Conservation (phyloP, 2,888 invertebrate genomes). For the Colostygia pectinataria region DNA sequence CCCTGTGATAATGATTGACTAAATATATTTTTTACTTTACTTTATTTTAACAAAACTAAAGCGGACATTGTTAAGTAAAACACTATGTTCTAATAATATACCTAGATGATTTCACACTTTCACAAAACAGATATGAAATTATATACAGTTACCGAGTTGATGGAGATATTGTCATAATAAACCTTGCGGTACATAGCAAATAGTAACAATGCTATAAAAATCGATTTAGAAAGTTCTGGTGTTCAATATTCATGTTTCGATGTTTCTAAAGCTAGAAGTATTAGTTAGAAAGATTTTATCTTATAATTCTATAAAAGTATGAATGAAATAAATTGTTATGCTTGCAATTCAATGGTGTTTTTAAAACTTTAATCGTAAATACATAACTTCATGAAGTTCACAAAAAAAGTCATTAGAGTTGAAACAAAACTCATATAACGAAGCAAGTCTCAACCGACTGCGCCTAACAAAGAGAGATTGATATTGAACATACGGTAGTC, state of each 20-base stretch:
- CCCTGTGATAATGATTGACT: too few species aligned
- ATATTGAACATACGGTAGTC: constrained; percentile 60
- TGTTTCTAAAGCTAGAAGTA: background rate
- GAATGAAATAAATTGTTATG: too few species aligned
- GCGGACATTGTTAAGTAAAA: constrained; percentile 9
- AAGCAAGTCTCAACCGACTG: background rate
- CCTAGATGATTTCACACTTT: constrained; percentile 22
- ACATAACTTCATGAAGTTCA: too few species aligned
- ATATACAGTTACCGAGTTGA: constrained; percentile 11
- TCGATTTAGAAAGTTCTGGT: constrained; percentile 9
- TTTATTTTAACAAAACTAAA: background rate
- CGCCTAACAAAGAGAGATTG: constrained; percentile 25
- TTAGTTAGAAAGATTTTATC: background rate
- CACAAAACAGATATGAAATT: constrained; percentile 30
- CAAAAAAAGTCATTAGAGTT: background rate
- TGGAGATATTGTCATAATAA: constrained; percentile 13
- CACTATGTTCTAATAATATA: constrained; percentile 13
- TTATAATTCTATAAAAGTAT: too few species aligned
- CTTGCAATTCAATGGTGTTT: too few species aligned
- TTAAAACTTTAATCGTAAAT: too few species aligned
- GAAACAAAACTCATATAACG: background rate
- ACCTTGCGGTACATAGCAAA: background rate
- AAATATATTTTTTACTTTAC: too few species aligned
- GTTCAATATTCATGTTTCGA: background rate
- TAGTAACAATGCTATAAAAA: constrained; percentile 2